Evolutionary conservation across 2,888 invertebrate genomes (phyloP).

Genomic region (Caenorhabditis sulstoni): DNA sequence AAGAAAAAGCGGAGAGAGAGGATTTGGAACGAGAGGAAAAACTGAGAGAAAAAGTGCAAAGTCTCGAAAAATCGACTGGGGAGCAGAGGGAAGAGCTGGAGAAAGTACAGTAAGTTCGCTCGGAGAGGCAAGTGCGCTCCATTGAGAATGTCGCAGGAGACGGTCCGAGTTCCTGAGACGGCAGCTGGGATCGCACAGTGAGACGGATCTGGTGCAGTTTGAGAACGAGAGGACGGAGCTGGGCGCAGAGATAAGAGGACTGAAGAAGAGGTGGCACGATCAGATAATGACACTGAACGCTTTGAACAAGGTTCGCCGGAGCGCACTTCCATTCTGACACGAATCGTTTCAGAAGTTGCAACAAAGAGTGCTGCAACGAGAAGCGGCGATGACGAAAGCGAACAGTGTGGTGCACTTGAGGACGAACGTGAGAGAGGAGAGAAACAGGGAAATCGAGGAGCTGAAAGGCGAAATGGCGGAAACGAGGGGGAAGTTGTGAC

Average conservation of each 20-base stretch:
- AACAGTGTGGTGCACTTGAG: conserved; percentile 60
- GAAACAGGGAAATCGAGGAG: conserved; percentile 52
- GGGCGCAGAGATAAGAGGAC: conserved; percentile 18
- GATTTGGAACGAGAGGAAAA: conserved; percentile 20
- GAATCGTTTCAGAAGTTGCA: conserved; percentile 52
- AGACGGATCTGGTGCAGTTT: conserved; percentile 36
- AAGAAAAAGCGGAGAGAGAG: conserved; percentile 37
- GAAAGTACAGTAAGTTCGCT: conserved; percentile 27
- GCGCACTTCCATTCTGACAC: neutral
- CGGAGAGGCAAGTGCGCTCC: neutral
- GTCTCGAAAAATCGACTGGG: conserved; percentile 23
- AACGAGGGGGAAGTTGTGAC: conserved; percentile 29
- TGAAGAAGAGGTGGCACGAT: conserved; percentile 48
- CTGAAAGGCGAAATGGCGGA: conserved; percentile 47
- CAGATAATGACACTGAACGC: conserved; percentile 44
- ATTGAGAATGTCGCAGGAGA: conserved; percentile 2
- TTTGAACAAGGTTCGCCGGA: conserved; percentile 37
- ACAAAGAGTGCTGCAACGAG: conserved; percentile 58
- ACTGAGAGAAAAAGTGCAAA: conserved; percentile 23
- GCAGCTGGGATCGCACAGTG: conserved; percentile 20
- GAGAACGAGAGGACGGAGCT: conserved; percentile 45
- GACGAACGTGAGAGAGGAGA: conserved; percentile 59
- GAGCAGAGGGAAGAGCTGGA: conserved; percentile 43
- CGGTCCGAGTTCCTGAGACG: conserved; percentile 30
- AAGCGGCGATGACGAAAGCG: conserved; percentile 59